These are phyloP conservation scores for Prunella fulvescens DNA, from an alignment of 2,113 vertebrate species.

Conservation along the genomic window DNA sequence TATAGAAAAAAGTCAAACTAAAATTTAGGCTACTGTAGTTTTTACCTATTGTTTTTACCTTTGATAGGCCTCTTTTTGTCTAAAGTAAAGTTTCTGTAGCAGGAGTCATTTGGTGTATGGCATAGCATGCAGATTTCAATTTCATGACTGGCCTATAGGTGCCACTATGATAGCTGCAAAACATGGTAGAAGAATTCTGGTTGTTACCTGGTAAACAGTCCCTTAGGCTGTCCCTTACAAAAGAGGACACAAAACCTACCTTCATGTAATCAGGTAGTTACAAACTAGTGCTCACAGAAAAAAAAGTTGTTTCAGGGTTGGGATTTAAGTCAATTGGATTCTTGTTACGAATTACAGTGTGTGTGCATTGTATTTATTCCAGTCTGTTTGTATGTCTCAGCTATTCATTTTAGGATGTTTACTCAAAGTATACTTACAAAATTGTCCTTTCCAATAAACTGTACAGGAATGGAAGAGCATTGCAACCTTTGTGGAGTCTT, in stretches of 20 bases:
- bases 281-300: neutral
- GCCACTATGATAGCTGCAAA: neutral
- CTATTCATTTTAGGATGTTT: neutral
- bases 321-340: neutral
- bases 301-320: neutral
- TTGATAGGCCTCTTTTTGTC: neutral
- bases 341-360: neutral
- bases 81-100: neutral
- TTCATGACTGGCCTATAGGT: neutral
- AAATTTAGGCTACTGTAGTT: neutral
- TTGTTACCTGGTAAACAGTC: neutral
- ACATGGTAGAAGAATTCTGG: neutral
- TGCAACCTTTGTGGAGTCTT: neutral
- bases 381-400: neutral
- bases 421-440: neutral
- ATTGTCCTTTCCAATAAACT: neutral
- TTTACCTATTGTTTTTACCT: neutral
- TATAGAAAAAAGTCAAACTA: neutral
- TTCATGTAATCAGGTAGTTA: neutral
- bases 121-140: neutral
- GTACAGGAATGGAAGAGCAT: neutral
- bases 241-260: neutral
- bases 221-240: neutral
- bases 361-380: neutral
- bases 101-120: neutral